phyloP scores from a whole-genome alignment of 2,888 invertebrate genomes.

The Cerceris ruficornis region DNA sequence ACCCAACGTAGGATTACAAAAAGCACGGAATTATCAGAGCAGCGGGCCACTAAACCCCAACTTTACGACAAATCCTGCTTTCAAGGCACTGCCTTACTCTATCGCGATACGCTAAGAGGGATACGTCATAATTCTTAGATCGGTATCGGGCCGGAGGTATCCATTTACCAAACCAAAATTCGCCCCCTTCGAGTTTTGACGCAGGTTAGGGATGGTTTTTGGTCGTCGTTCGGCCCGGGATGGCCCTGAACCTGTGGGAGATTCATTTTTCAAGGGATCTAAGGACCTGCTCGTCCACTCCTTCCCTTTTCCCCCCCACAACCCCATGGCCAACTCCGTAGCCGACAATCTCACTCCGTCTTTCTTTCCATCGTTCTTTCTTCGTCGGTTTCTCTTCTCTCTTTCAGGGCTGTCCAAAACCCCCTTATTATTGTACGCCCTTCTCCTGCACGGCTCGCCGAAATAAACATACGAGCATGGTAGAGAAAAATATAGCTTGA shows the following conservation, averaged over 20 bases:
- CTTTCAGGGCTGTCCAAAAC: constrained; percentile 53
- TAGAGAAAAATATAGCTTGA: constrained; percentile 3
- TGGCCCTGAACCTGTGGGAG: constrained; percentile 69
- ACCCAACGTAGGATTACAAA: background rate
- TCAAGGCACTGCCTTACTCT: constrained; percentile 3
- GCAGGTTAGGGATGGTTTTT: constrained; percentile 68
- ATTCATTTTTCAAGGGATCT: constrained; percentile 77
- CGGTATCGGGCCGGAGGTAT: constrained; percentile 42
- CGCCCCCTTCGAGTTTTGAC: constrained; percentile 62
- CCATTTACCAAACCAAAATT: constrained; percentile 53
- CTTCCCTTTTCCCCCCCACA: constrained; percentile 23
- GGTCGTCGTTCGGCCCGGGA: constrained; percentile 34
- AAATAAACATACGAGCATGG: constrained; percentile 32
- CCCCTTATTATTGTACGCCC: constrained; percentile 46
- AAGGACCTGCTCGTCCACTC: constrained; percentile 70
- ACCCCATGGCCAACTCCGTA: constrained; percentile 17
- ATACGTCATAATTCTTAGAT: constrained; percentile 48
- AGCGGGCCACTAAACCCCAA: background rate
- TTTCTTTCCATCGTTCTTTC: constrained; percentile 36
- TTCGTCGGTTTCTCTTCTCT: constrained; percentile 32
- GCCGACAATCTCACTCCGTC: constrained; percentile 37
- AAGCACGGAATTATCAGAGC: background rate
- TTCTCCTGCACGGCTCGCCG: constrained; percentile 6
- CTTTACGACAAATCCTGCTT: constrained; percentile 1
- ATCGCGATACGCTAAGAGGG: constrained; percentile 27